A percentile compares a stretch with the other conserved stretches of the same genome.
Evolutionary conservation across 2,113 vertebrate genomes (phyloP).

Genomic region (Brienomyrus brachyistius): DNA sequence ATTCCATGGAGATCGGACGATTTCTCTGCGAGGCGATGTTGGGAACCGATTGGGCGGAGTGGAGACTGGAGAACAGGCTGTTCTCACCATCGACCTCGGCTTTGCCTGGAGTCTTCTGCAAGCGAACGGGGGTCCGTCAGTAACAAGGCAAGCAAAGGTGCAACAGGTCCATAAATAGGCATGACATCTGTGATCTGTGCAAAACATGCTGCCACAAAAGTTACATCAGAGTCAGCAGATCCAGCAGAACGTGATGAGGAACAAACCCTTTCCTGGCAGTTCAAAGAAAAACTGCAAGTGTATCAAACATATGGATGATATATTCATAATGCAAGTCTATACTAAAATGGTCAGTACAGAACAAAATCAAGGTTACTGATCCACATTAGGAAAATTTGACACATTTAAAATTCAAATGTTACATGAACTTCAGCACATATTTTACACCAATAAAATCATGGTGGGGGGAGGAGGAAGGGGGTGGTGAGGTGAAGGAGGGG

Average conservation of each 20-base stretch:
- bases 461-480: constrained; percentile 34
- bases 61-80: constrained; percentile 66
- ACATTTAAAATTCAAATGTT: background rate
- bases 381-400: background rate
- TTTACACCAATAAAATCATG: constrained; percentile 44
- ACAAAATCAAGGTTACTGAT: background rate
- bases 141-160: background rate
- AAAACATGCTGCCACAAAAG: background rate
- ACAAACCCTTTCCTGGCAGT: background rate
- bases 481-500: background rate
- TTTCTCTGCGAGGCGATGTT: constrained; percentile 40
- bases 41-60: constrained; percentile 49
- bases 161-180: background rate
- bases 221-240: background rate
- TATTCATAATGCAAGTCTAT: background rate
- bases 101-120: constrained; percentile 59
- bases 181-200: background rate
- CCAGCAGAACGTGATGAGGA: background rate
- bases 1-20: constrained; percentile 50
- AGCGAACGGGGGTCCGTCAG: background rate
- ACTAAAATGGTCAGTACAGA: background rate
- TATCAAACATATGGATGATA: background rate
- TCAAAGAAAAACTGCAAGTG: background rate
- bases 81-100: constrained; percentile 40
- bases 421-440: background rate